Base-by-base conservation (phyloP, 2,888 invertebrate species). In the Idaea aversata region DNA sequence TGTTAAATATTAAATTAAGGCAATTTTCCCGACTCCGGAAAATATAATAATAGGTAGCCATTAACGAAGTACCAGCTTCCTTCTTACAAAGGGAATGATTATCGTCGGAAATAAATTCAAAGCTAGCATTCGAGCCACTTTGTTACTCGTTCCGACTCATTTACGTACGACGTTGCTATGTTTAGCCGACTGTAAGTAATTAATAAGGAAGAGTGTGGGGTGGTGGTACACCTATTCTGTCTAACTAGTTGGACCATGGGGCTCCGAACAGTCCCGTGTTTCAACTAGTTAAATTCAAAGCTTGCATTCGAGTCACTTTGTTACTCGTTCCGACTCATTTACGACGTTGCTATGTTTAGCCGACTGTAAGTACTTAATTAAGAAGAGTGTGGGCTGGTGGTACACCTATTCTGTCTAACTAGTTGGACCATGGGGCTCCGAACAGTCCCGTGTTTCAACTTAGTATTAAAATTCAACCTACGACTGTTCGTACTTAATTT, bases 1-100 rank as follows among this genome's bases (percentile, higher is more conserved):
- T 35, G 16, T 15, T 47, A 47, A 68, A 69, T 69, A 73, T 72
- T 69, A 69, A 78, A 85, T 86, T 86, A 86, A 87, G 85, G 87
- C 88, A 88, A 89, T 88, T 89, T 88, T 75, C 80, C 74, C 81
- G 85, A 81, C 80, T 82, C 83, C 86, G 88, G 89, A 90, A 90
- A 88, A 90, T 90, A 88, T 88, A 90, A 88, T 90, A 90, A 89
- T 90, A 84, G 88, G 84, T 78, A 74, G 82, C 89, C 89, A 88
- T 89, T 89, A 89, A 84, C 77, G 78, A 69, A 68, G 69, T 47
- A 47, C 47, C 68, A 36, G 60, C 62, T 57, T 36, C 63, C 62
- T 63, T 63, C 63, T 59, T 69, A 70, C 81, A 82, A 79, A 79
- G 82, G 80, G 80, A 77, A 71, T 75, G 76, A 73, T 84, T 83